A percentile compares a stretch with the other conserved stretches of the same genome.
These are phyloP conservation scores for Hoplodrina blanda DNA, from an alignment of 2,888 invertebrate species.

Conservation along the genomic window DNA sequence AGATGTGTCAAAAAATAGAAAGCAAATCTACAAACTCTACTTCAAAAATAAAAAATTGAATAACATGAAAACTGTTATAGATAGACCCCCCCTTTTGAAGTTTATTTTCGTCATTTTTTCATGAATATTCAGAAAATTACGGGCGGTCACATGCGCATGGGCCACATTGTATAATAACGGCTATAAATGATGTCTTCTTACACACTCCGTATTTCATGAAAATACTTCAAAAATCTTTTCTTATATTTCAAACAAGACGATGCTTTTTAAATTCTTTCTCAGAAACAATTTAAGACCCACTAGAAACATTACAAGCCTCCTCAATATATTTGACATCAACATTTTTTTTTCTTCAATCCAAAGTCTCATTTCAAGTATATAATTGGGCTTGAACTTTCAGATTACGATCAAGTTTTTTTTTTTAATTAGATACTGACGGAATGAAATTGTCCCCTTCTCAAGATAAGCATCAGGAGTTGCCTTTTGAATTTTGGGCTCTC, in stretches of 20 bases:
- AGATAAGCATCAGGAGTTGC: constrained; percentile 49
- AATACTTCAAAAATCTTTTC: neutral
- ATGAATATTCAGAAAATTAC: too few relatives aligned
- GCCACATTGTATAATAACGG: too few relatives aligned
- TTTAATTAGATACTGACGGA: constrained; percentile 54
- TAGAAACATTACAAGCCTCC: constrained; percentile 17
- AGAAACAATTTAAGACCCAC: constrained; percentile 31
- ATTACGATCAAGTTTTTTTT: constrained; percentile 56
- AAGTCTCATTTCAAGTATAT: constrained; percentile 53
- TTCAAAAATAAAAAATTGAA: too few relatives aligned
- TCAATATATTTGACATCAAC: constrained; percentile 41
- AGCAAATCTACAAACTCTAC: too few relatives aligned
- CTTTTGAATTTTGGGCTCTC: constrained; percentile 32
- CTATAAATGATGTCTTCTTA: too few relatives aligned
- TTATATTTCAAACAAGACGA: neutral
- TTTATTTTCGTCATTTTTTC: too few relatives aligned
- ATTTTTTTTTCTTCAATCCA: constrained; percentile 40
- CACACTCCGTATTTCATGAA: too few relatives aligned
- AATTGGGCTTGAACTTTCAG: constrained; percentile 59
- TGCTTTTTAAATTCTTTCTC: neutral
- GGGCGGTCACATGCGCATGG: too few relatives aligned
- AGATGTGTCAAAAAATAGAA: too few relatives aligned
- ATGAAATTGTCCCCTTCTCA: constrained; percentile 44
- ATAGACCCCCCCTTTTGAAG: too few relatives aligned
- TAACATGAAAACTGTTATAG: too few relatives aligned